Evolutionary conservation across 2,888 invertebrate genomes (phyloP).

Genomic region (Proisotoma minuta): DNA sequence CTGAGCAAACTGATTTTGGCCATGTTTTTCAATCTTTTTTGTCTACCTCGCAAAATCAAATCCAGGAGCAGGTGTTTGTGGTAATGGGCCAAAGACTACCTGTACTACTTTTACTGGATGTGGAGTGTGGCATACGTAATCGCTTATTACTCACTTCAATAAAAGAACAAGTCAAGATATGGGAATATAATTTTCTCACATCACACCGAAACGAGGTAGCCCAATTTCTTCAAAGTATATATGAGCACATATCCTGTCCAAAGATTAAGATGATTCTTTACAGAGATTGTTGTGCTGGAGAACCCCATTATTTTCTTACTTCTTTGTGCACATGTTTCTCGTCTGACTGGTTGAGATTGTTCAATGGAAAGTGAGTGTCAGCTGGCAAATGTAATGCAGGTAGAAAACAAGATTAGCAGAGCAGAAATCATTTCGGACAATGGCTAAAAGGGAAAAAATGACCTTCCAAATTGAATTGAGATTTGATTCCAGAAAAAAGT

Average conservation of each 20-base stretch:
- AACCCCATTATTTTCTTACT: too few species aligned
- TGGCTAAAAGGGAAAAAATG: constrained; percentile 4
- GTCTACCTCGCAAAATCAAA: constrained; percentile 6
- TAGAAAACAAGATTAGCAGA: constrained; percentile 11
- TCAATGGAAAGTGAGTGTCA: constrained; percentile 12
- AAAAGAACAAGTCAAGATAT: too few species aligned
- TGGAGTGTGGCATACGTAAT: background rate
- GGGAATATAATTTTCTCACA: too few species aligned
- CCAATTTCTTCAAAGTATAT: too few species aligned
- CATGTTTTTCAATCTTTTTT: background rate
- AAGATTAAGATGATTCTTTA: too few species aligned
- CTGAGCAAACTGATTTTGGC: background rate
- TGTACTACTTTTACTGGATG: background rate
- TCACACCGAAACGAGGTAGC: too few species aligned
- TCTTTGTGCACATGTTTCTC: too few species aligned
- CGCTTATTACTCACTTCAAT: too few species aligned
- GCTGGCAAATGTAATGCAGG: constrained; percentile 12
- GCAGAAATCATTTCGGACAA: constrained; percentile 9
- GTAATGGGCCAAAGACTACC: background rate
- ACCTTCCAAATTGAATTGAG: constrained; percentile 11
- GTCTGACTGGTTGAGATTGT: constrained; percentile 3
- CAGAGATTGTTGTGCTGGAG: too few species aligned
- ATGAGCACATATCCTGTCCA: too few species aligned
- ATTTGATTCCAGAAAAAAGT: too few species aligned
- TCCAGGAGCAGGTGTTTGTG: constrained; percentile 15